Base-by-base conservation (phyloP, 1,140 invertebrate genomes). In the Drosophila ohnishii region DNA sequence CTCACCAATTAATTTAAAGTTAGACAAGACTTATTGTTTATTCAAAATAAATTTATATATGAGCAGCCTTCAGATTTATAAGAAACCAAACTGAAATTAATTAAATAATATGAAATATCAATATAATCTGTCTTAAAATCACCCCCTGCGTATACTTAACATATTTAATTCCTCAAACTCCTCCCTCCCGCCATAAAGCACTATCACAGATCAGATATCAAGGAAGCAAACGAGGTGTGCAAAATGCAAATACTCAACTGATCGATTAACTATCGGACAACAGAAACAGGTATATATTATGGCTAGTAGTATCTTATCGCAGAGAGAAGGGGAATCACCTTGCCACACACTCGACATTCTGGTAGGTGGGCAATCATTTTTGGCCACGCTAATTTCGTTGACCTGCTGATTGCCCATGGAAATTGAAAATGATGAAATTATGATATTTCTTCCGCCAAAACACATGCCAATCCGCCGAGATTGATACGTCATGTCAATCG, bases 361-460 rank as follows among this genome's bases (percentile, higher is more conserved):
- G 65, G 72, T 77, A 74, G 80, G 80, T 67, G 81, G 78, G 61
- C 70, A 85, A 86, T 85, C 65, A 61, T 76, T 87, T 87, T 87
- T 88, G 83, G 84, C 84, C 80, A 88, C 84, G 84, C 84, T 88
- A 88, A 88, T 88, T 88, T 88, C 70, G 80, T 71, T 88, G 84
- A 88, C 84, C 84, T 88, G 84, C 76, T 88, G 84, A 88, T 88
- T 88, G 84, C 80, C 80, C 84, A 73, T 88, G 84, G 84, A 88
- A 88, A 88, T 88, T 88, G 84, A 80, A 88, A 88, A 88, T 88
- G 74, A 88, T 88, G 73, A 88, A 88, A 88, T 88, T 88, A 88
- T 88, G 37, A 84, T 88, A 53, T 86, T 87, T 87, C 78, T 81
- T 86, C 79, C 72, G 80, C 83, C 64, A 45, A 47, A 76, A 71